These are phyloP conservation scores for Esox masquinongy DNA, from an alignment of 2,797 vertebrate genomes.

Conservation along the genomic window DNA sequence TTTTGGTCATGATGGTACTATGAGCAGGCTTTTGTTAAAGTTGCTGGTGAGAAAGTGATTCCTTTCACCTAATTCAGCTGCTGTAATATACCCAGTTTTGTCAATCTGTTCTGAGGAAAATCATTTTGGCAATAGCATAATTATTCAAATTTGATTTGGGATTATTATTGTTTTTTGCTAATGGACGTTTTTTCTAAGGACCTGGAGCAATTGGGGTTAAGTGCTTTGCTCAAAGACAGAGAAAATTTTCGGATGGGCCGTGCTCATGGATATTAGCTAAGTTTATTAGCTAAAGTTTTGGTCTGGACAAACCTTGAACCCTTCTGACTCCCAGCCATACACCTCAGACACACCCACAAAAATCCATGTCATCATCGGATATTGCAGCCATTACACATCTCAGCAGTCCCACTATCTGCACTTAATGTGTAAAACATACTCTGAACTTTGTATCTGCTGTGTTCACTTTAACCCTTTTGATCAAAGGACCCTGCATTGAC, in stretches of 20 bases:
- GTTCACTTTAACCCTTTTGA: neutral
- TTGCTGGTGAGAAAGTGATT: neutral
- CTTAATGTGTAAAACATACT: neutral
- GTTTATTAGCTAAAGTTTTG: too few relatives aligned
- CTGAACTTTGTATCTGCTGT: neutral
- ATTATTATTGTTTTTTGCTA: too few relatives aligned
- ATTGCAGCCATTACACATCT: neutral
- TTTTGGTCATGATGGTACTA: neutral
- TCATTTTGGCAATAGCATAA: neutral
- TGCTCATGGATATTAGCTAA: too few relatives aligned
- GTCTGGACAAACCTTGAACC: neutral
- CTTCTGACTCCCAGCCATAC: neutral
- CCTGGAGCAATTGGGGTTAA: too few relatives aligned
- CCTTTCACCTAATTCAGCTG: neutral
- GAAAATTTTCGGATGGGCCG: too few relatives aligned
- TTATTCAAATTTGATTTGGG: too few relatives aligned
- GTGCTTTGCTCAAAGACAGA: too few relatives aligned
- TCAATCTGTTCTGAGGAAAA: neutral
- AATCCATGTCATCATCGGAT: neutral
- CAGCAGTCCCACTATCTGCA: neutral
- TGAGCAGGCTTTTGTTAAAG: neutral
- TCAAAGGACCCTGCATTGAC: slow-evolving; percentile 6
- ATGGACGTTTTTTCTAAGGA: too few relatives aligned
- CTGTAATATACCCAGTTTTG: neutral
- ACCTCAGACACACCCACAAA: neutral